These are phyloP conservation scores for Tetragonula clypearis DNA, from an alignment of 1,140 invertebrate genomes.

Conservation along the genomic window DNA sequence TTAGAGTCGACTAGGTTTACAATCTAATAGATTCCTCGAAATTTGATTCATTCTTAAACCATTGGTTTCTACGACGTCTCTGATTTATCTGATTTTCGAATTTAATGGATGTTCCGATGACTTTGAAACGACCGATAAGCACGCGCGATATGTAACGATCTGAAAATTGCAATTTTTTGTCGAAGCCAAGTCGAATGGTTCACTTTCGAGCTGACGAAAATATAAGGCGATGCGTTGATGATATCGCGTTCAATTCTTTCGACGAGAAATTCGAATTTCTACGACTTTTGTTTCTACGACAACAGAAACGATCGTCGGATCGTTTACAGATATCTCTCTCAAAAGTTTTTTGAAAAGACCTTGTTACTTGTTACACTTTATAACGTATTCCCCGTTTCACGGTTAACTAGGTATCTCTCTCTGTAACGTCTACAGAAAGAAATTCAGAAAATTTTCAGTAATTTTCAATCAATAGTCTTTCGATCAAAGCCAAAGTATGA, in stretches of 20 bases:
- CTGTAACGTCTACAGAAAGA: no score
- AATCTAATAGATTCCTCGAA: constrained; percentile 5
- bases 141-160: constrained; percentile 45
- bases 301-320: not conserved
- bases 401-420: no score
- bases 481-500: no score
- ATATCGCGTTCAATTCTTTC: not conserved
- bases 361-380: no score
- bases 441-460: no score
- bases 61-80: not conserved
- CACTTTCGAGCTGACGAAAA: not conserved
- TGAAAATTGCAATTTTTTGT: constrained; percentile 23
- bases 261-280: not conserved
- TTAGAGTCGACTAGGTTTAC: not conserved
- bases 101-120: not conserved
- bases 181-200: not conserved
- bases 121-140: constrained; percentile 36
- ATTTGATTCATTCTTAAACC: constrained; percentile 8
- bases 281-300: not conserved
- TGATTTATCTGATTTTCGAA: not conserved
- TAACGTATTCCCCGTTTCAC: no score
- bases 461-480: no score
- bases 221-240: not conserved
- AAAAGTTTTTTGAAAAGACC: not conserved
- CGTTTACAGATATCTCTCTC: not conserved